Evolutionary conservation across 2,113 vertebrate genomes (phyloP), one percentile per base, ranked within the genome.

Genomic region (Osmerus mordax): DNA sequence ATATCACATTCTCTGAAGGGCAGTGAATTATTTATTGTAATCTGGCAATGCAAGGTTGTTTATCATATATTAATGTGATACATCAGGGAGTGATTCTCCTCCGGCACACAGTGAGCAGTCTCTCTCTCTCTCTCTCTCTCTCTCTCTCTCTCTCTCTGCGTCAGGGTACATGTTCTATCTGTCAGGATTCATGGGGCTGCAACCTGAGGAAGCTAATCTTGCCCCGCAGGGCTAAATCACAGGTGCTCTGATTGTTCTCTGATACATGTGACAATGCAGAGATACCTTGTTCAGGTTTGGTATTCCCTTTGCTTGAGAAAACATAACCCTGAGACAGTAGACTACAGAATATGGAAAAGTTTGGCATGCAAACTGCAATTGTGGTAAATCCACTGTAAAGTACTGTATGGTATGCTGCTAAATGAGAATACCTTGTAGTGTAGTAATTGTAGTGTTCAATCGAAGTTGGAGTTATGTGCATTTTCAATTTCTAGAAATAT

Each of bases 11-110:
- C 79, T 89, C 85, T 88, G 87, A 90, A 90, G 86, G 86, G 81
- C 85, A 86, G 88, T 92, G 89, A 92, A 93, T 91, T 90, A 92
- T 93, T 92, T 90, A 93, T 88, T 87, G 81, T 91, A 92, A 92
- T 92, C 90, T 92, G 82, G 87, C 84, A 91, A 91, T 89, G 89
- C 86, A 86, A 76, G 86, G 92, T 87, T 90, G 89, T 92, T 92
- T 91, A 91, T 92, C 88, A 92, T 89, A 91, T 92, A 90, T 91
- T 91, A 90, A 92, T 91, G 89, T 85, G 88, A 90, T 91, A 91
- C 89, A 91, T 90, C 88, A 89, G 87, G 86, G 85, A 89, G 84
- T 89, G 87, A 87, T 93, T 90, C 84, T 85, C 81, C 86, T 82
- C 85, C 86, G 87, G 86, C 87, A 80, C 86, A 81, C 79, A 76